These are phyloP conservation scores for Brachionus rubens DNA, from an alignment of 1,140 invertebrate genomes.

Conservation along the genomic window DNA sequence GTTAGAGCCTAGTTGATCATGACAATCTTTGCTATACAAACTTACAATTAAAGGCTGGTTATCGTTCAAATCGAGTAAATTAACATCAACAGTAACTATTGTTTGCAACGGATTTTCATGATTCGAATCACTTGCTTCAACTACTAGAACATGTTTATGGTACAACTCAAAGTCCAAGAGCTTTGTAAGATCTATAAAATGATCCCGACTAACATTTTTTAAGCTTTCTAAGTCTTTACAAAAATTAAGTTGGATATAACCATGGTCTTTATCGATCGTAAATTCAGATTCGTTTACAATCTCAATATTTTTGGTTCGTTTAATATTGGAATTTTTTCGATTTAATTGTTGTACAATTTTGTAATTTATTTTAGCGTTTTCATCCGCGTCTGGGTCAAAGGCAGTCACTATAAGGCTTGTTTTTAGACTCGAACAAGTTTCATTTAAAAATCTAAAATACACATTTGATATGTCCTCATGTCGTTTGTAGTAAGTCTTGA, in stretches of 20 bases:
- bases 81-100: slow-evolving; percentile 23
- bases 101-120: background rate
- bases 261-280: background rate
- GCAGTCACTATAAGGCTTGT: background rate
- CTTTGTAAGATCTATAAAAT: background rate
- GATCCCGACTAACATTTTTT: background rate
- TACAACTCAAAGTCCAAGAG: background rate
- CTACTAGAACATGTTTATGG: slow-evolving; percentile 28
- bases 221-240: background rate
- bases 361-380: background rate
- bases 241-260: background rate
- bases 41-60: background rate
- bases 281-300: background rate
- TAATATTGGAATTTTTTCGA: background rate
- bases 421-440: background rate
- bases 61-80: slow-evolving; percentile 13
- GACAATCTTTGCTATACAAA: slow-evolving; percentile 9
- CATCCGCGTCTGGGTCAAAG: background rate
- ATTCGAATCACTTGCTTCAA: slow-evolving; percentile 29
- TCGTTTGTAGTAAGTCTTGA: background rate
- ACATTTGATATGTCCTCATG: background rate
- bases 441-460: background rate
- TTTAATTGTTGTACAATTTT: slow-evolving; percentile 31
- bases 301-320: background rate
- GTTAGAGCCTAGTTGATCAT: background rate